phyloP scores from a whole-genome alignment of 2,888 invertebrate genomes.

The Agelastica alni region DNA sequence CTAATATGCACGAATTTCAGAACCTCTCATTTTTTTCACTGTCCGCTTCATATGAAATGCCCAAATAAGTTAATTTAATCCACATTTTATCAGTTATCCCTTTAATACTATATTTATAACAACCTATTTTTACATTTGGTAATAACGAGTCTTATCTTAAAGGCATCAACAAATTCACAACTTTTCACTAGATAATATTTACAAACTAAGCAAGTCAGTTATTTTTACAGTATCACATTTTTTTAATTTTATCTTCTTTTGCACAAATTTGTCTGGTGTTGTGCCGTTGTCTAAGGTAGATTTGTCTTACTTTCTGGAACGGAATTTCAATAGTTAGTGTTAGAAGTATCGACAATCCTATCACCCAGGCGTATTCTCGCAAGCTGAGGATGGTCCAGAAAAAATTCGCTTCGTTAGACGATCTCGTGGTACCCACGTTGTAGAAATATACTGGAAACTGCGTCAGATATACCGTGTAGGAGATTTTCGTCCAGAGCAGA shows the following conservation, averaged over 20 bases:
- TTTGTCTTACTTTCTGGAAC: conserved; percentile 69
- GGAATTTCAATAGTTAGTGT: conserved; percentile 70
- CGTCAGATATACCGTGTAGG: conserved; percentile 71
- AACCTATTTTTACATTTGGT: too few species aligned
- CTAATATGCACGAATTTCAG: too few species aligned
- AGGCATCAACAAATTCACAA: too few species aligned
- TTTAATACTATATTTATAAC: too few species aligned
- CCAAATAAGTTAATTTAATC: too few species aligned
- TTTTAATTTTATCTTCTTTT: conserved; percentile 9
- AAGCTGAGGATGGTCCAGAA: conserved; percentile 63
- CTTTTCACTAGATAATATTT: too few species aligned
- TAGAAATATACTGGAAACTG: conserved; percentile 75
- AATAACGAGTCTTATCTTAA: too few species aligned
- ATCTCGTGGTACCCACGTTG: conserved; percentile 67
- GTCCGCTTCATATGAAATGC: too few species aligned
- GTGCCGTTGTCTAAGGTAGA: conserved; percentile 34
- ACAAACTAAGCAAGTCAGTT: conserved; percentile 1
- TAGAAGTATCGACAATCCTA: conserved; percentile 61
- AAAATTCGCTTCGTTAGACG: conserved; percentile 63
- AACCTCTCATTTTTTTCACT: too few species aligned
- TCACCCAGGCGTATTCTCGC: conserved; percentile 63
- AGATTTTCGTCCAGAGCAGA: conserved; percentile 68
- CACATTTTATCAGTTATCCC: too few species aligned
- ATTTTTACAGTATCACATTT: conserved; percentile 3
- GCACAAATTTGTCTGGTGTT: not conserved